Percentiles rank a stretch among this genome's conserved stretches.
These are phyloP conservation scores for Tenualosa ilisha DNA, from an alignment of 2,797 vertebrate species.

Conservation along the genomic window DNA sequence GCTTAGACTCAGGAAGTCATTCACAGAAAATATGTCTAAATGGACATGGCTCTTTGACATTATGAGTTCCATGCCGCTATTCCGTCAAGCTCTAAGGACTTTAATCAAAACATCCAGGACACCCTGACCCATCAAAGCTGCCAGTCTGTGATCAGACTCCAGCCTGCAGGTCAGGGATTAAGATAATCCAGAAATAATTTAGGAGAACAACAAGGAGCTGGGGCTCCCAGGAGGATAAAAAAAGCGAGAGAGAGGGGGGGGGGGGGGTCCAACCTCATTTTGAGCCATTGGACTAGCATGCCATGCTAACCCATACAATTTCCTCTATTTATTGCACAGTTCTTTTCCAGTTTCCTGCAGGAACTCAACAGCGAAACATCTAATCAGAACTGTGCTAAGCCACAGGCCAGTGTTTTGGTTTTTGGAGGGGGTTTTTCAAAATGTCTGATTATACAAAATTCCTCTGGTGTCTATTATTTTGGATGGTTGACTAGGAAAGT, in stretches of 20 bases:
- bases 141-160: constrained; percentile 24
- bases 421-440: neutral
- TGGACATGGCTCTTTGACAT: constrained; percentile 3
- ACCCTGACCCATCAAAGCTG: constrained; percentile 31
- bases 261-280: neutral
- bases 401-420: neutral
- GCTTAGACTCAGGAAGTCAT: constrained; percentile 1
- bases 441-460: neutral
- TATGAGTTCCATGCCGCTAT: neutral
- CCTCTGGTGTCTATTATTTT: neutral
- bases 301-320: neutral
- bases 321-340: neutral
- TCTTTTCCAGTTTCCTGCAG: neutral
- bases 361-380: neutral
- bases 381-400: neutral
- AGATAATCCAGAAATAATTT: constrained; percentile 46
- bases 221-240: constrained; percentile 20
- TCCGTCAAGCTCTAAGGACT: neutral
- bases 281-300: neutral
- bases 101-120: neutral
- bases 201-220: constrained; percentile 25
- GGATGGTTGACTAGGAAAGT: constrained; percentile 19
- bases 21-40: constrained; percentile 11
- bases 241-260: neutral
- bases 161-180: constrained; percentile 34